A percentile compares a stretch with the other conserved stretches of the same genome.
Conservation (phyloP, 2,888 invertebrate species). For the Thymelicus acteon region DNA sequence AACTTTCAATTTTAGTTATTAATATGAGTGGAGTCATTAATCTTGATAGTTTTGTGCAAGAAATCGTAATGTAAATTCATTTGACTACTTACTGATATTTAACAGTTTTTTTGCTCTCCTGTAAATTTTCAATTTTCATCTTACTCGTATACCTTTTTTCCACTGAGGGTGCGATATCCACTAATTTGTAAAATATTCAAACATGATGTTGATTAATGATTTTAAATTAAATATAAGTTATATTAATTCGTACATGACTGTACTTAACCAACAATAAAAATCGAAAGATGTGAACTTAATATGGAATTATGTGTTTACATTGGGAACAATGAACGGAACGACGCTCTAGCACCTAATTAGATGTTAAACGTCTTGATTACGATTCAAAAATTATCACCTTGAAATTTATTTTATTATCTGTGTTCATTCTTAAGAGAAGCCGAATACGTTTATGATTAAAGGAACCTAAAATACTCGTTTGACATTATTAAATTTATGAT, state of each 20-base stretch:
- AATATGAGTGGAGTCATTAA: no score
- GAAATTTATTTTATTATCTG: slow-evolving; percentile 26
- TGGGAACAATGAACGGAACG: slow-evolving; percentile 44
- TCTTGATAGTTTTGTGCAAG: no score
- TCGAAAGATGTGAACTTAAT: slow-evolving; percentile 56
- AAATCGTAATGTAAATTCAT: no score
- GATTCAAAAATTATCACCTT: slow-evolving; percentile 31
- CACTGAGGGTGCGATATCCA: no score
- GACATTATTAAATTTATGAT: neutral
- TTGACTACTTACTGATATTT: no score
- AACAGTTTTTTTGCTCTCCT: no score
- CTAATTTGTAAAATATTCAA: no score
- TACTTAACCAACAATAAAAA: slow-evolving; percentile 28
- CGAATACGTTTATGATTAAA: neutral
- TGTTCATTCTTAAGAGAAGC: slow-evolving; percentile 11
- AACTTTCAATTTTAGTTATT: no score
- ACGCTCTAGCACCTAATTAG: slow-evolving; percentile 42
- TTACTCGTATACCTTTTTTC: no score
- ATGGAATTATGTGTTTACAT: slow-evolving; percentile 52
- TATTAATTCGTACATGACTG: slow-evolving; percentile 15
- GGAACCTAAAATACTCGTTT: neutral
- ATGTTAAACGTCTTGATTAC: slow-evolving; percentile 42
- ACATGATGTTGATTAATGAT: no score
- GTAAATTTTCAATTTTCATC: no score
- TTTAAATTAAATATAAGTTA: no score